A percentile compares a stretch with the other conserved stretches of the same genome.
Evolutionary conservation across 2,888 invertebrate species (phyloP).

Genomic region (Vesta saturnalis): DNA sequence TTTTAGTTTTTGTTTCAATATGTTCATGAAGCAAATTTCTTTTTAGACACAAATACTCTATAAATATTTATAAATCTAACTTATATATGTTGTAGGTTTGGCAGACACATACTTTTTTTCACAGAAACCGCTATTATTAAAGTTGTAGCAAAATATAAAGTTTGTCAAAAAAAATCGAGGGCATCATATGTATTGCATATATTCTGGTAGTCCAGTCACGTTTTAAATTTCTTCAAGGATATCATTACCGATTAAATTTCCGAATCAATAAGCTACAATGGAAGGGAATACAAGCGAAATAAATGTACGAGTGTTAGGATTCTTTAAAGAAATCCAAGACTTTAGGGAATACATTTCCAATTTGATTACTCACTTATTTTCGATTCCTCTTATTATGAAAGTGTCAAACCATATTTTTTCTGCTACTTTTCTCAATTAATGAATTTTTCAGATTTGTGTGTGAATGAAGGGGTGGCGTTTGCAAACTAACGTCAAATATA

Average conservation of each 20-base stretch:
- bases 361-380: constrained; percentile 13
- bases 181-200: neutral
- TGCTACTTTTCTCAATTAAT: too few species aligned
- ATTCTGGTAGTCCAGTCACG: constrained; percentile 18
- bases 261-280: constrained; percentile 31
- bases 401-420: constrained; percentile 2
- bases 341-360: constrained; percentile 19
- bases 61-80: constrained; percentile 37
- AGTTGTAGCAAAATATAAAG: neutral
- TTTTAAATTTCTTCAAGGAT: constrained; percentile 35
- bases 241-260: constrained; percentile 39
- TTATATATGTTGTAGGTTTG: too few species aligned
- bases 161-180: neutral
- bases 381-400: neutral
- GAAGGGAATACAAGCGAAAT: constrained; percentile 31
- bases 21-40: constrained; percentile 30
- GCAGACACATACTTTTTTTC: constrained; percentile 10
- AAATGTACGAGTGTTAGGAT: constrained; percentile 28
- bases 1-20: too few species aligned
- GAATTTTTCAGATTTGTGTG: too few species aligned
- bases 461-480: too few species aligned
- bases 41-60: constrained; percentile 24
- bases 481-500: too few species aligned
- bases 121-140: neutral
- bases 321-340: constrained; percentile 15